Base-by-base conservation (phyloP, 2,888 invertebrate species). In the Acronicta leporina region DNA sequence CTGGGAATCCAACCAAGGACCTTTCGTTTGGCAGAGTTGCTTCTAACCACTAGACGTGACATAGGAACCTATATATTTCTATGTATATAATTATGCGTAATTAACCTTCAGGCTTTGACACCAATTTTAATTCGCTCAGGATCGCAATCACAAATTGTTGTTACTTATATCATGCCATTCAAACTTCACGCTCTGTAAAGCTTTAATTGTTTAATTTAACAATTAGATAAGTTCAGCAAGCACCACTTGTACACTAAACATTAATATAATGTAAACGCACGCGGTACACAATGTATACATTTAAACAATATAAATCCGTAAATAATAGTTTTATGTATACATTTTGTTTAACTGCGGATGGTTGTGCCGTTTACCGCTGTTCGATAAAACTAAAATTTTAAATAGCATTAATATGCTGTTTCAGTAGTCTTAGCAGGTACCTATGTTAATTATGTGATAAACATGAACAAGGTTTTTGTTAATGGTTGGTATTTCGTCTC, bases 111-210 rank as follows among this genome's bases (percentile, higher is more conserved):
- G 7, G 35, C 5, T 38, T n/a, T 38, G n/a, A 38, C n/a, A n/a
- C n/a, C n/a, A 38, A 35, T 20, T 46, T 47, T 13, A 33, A 47
- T 47, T 47, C 33, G 15, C 46, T 16, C 2, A 11, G 46, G 33
- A 30, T 33, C 11, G 30, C 15, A 15, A 46, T 30, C 15, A 46
- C 30, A 10, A 14, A 6, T 25, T 35, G 8, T 15, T 5, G 15
- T 0, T 46, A 20, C 2, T 20, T 20, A 20, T 20, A 4, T 5
- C 2, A 8, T 7, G 30, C 0, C 9, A 15, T 33, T 16, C 33
- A 46, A 11, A 13, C 46, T 33, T 47, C 16, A 35, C 16, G 46
- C 15, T 16, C 15, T 47, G 33, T 16, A 13, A 33, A 16, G 11
- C 8, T 13, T 46, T 47, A 15, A 47, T 33, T 47, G 16, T 47